phyloP scores from a whole-genome alignment of 2,888 invertebrate species.

The Phyllotreta cruciferae region DNA sequence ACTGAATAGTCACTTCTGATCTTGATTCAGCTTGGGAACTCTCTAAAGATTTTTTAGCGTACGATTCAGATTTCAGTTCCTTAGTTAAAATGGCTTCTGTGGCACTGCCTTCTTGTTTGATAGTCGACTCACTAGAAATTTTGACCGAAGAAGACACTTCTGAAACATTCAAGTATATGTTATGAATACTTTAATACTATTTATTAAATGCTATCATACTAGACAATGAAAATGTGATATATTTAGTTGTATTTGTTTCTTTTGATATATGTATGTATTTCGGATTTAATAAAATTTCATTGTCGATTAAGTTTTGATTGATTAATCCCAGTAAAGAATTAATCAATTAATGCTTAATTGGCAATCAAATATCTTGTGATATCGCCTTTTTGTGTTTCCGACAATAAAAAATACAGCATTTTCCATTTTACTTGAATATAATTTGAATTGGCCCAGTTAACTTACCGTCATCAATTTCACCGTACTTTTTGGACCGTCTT shows the following conservation, averaged over 20 bases:
- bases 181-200: too few species aligned
- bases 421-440: not conserved
- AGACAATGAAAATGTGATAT: too few species aligned
- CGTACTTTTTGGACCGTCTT: constrained; percentile 46
- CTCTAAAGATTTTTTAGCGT: constrained; percentile 34
- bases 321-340: too few species aligned
- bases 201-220: too few species aligned
- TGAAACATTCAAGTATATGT: constrained; percentile 1
- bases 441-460: not conserved
- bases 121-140: not conserved
- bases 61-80: constrained; percentile 37
- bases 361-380: too few species aligned
- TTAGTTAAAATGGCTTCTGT: constrained; percentile 34
- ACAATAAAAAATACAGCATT: constrained; percentile 8
- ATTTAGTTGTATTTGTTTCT: too few species aligned
- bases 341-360: too few species aligned
- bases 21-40: constrained; percentile 24
- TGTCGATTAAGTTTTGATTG: too few species aligned
- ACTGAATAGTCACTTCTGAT: constrained; percentile 13
- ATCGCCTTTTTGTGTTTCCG: not conserved
- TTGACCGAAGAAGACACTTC: constrained; percentile 34
- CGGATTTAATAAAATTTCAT: too few species aligned
- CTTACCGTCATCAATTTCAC: constrained; percentile 37
- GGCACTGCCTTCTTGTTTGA: constrained; percentile 36
- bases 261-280: too few species aligned